Base-by-base conservation (phyloP, 30 jellyfish, hydroid and myxozoan species). In the Hydractinia echinata region DNA sequence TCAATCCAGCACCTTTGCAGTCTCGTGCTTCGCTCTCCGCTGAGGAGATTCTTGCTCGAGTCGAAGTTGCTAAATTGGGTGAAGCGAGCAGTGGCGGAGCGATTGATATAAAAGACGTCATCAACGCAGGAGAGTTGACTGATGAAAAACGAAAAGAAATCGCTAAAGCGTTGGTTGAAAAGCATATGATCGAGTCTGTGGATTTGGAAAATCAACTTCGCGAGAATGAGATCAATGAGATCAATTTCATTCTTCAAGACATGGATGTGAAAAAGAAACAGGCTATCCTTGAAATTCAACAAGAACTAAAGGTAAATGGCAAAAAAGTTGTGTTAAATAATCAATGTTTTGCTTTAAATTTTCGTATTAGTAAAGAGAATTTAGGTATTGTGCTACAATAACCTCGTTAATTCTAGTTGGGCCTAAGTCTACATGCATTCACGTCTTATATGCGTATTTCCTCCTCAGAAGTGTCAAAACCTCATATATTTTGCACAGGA, bases 101-200 rank as follows among this genome's bases (percentile, higher is more conserved):
- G 21, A 70, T 86, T 30, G 98, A 87, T 64, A 86, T 88, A 51
- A 53, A 84, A 10, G 89, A 87, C 66, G 90, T 92, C 76, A 84
- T 87, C 48, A 85, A 87, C 6, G 88, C 96, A 50, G 98, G 95
- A 2, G 98, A 92, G 79, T 66, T 87, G 73, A 79, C 95, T 14
- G 95, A 92, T 55, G 96, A 92, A 85, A 87, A 84, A 79, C 84
- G 89, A 18, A 81, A 87, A 39, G 98, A 92, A 64, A 81, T 92
- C 67, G 82, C 84, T 72, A 87, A 67, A 53, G 88, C 96, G 5
- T 61, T 92, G 7, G 89, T 77, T 13, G 96, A 92, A 62, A 86
- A 86, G 66, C 96, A 92, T 72, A 81, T 87, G 94, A 76, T 82
- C 85, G 98, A 87, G 55, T 83, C 90, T 51, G 86, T 87, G 78